Percentiles rank a stretch among this genome's conserved stretches.
phyloP scores from a whole-genome alignment of 2,113 vertebrate genomes.

The Hydrochoerus hydrochaeris region DNA sequence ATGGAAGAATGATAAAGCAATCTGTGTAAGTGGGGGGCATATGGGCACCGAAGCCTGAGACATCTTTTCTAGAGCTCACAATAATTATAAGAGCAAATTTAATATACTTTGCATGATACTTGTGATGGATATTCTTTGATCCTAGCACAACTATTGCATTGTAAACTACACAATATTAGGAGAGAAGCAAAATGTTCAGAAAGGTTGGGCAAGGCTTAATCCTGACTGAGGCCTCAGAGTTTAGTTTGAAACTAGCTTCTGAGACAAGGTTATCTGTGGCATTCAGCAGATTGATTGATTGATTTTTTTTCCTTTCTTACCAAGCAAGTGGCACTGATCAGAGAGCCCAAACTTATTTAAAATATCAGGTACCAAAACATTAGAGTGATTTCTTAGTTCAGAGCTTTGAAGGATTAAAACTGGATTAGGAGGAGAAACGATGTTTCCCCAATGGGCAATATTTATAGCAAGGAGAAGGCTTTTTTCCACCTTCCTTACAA shows the following conservation, averaged over 20 bases:
- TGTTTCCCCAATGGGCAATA: slow-evolving; percentile 25
- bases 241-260: not conserved
- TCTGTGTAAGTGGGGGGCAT: not conserved
- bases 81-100: slow-evolving; percentile 64
- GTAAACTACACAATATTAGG: not conserved
- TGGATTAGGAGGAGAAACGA: slow-evolving; percentile 54
- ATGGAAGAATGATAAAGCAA: slow-evolving; percentile 60
- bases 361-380: slow-evolving; percentile 53
- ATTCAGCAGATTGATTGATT: slow-evolving; percentile 15
- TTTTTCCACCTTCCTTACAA: not conserved
- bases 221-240: not conserved
- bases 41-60: not conserved
- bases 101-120: slow-evolving; percentile 70
- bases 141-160: not conserved
- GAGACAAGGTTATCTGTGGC: slow-evolving; percentile 7
- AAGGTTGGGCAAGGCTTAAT: not conserved
- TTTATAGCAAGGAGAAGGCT: slow-evolving; percentile 56
- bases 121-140: not conserved
- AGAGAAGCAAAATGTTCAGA: not conserved
- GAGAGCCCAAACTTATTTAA: slow-evolving; percentile 57
- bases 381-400: slow-evolving; percentile 56
- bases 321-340: slow-evolving; percentile 21
- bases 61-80: slow-evolving; percentile 23
- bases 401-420: slow-evolving; percentile 66
- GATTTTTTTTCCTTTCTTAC: not conserved